phyloP scores from a whole-genome alignment of 2,797 vertebrate genomes.

The Siniperca scherzeri region DNA sequence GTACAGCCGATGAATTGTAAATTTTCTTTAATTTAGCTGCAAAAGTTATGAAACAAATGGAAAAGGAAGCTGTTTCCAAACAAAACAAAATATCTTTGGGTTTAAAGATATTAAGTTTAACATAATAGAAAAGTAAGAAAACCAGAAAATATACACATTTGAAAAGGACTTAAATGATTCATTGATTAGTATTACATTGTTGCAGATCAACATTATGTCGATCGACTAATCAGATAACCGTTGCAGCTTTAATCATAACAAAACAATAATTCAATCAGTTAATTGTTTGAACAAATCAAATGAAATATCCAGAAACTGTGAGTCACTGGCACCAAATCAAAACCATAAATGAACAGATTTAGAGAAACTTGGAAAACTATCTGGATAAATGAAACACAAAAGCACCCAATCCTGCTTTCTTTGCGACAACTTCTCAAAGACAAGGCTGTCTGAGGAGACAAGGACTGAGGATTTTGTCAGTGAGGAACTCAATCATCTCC shows the following conservation, averaged over 20 bases:
- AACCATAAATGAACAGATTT: background rate
- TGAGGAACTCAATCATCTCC: conserved; percentile 24
- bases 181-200: background rate
- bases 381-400: background rate
- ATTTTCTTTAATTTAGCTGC: background rate
- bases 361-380: background rate
- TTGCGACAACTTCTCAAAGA: background rate
- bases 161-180: background rate
- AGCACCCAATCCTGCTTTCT: background rate
- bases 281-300: background rate
- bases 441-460: conserved; percentile 1
- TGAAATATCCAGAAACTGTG: background rate
- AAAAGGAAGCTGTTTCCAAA: conserved; percentile 2
- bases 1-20: background rate
- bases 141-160: background rate
- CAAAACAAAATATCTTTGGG: background rate
- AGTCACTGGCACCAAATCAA: background rate
- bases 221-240: background rate
- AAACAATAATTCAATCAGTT: conserved; percentile 1
- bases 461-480: conserved; percentile 15
- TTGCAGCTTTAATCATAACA: background rate
- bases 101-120: background rate
- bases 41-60: background rate
- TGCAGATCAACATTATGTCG: background rate
- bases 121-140: background rate